A percentile compares a stretch with the other conserved stretches of the same genome.
Conservation (phyloP, 2,113 vertebrate species). For the Eulacestoma nigropectus region DNA sequence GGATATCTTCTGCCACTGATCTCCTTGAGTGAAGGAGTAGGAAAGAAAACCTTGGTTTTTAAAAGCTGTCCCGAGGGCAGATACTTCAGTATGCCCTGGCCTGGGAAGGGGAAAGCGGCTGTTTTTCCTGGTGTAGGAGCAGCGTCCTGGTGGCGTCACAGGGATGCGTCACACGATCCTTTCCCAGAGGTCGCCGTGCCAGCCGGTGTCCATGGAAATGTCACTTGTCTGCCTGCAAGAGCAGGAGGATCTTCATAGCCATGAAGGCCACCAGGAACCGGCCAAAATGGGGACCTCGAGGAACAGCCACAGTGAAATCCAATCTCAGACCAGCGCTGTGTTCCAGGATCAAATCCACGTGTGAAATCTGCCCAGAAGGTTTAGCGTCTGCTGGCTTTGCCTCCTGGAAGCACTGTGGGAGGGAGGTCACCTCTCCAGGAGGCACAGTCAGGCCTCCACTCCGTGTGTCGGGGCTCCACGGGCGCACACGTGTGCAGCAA, state of each 20-base stretch:
- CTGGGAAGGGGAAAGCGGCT: neutral
- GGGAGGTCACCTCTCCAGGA: neutral
- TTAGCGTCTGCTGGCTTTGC: neutral
- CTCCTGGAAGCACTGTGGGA: neutral
- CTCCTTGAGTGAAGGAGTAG: neutral
- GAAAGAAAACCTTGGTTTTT: neutral
- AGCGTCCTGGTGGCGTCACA: accelerated
- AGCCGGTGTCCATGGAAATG: neutral
- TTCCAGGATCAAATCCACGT: neutral
- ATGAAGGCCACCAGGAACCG: neutral
- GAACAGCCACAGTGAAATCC: neutral
- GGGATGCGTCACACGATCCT: neutral
- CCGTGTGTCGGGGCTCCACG: accelerated
- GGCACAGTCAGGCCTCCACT: neutral
- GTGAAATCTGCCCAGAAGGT: neutral
- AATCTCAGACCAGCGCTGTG: accelerated
- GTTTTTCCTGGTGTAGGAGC: neutral
- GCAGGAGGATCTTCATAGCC: neutral
- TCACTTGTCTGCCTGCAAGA: neutral
- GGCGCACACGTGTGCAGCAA: accelerated
- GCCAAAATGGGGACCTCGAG: neutral
- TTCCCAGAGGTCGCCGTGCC: neutral
- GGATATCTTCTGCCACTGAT: neutral
- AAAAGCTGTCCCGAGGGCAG: neutral
- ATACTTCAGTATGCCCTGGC: neutral